Conservation (phyloP, 2,888 invertebrate species). For the Drosophila barbarae region DNA sequence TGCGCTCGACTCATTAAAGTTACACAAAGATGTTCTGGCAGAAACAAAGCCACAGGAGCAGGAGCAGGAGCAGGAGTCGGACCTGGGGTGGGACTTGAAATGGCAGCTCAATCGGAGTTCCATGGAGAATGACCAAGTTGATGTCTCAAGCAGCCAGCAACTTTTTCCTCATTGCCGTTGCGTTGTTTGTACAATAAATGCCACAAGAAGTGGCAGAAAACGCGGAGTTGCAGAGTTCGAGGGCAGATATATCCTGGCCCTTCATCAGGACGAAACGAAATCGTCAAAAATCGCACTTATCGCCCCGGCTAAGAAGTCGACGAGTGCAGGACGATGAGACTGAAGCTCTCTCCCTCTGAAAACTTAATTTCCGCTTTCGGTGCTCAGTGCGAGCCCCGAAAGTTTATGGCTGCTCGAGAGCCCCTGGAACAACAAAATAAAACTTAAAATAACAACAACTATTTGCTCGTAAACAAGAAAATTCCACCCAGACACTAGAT, state of each 20-base stretch:
- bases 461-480: constrained; percentile 74
- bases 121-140: constrained; percentile 37
- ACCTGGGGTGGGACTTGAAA: constrained; percentile 29
- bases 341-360: constrained; percentile 41
- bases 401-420: constrained; percentile 60
- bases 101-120: constrained; percentile 38
- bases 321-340: constrained; percentile 17
- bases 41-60: constrained; percentile 20
- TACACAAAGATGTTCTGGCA: constrained; percentile 41
- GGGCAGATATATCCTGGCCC: constrained; percentile 37
- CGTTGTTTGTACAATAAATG: constrained; percentile 61
- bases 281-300: constrained; percentile 75
- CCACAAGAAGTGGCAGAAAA: constrained; percentile 54
- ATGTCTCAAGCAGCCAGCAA: constrained; percentile 40
- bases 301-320: constrained; percentile 56
- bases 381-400: constrained; percentile 39
- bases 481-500: constrained; percentile 67
- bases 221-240: constrained; percentile 7
- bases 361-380: constrained; percentile 71
- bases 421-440: constrained; percentile 74
- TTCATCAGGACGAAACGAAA: constrained; percentile 60
- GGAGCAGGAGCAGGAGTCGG: constrained; percentile 25
- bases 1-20: constrained; percentile 67
- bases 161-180: constrained; percentile 27
- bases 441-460: constrained; percentile 76